phyloP scores from a whole-genome alignment of 2,113 vertebrate genomes.

The Nymphicus hollandicus region DNA sequence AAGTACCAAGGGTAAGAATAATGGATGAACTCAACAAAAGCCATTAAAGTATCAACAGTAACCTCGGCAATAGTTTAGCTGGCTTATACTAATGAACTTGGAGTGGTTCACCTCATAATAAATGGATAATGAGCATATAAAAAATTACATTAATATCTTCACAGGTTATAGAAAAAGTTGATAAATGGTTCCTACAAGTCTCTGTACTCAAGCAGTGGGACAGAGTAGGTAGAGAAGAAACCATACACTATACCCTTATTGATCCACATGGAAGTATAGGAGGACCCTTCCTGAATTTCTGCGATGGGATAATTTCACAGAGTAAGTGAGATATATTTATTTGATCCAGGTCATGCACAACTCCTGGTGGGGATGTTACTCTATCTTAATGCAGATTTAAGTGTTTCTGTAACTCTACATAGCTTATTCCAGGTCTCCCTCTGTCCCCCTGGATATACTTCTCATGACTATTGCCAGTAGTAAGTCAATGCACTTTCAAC shows the following conservation, averaged over 20 bases:
- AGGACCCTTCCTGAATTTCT: not conserved
- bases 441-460: not conserved
- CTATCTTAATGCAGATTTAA: not conserved
- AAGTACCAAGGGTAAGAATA: not conserved
- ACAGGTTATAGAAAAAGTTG: slow-evolving; percentile 1
- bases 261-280: not conserved
- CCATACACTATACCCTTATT: not conserved
- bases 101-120: slow-evolving; percentile 14
- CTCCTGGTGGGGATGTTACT: not conserved
- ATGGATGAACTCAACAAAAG: slow-evolving; percentile 35
- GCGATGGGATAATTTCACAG: not conserved
- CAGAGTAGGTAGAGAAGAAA: not conserved
- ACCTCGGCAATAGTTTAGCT: not conserved
- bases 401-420: not conserved
- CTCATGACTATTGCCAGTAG: not conserved
- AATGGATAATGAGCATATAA: slow-evolving; percentile 28
- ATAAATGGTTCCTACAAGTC: slow-evolving; percentile 33
- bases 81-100: not conserved
- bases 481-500: not conserved
- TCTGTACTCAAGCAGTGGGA: not conserved
- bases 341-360: not conserved
- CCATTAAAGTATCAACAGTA: slow-evolving; percentile 36
- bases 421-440: not conserved
- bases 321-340: not conserved
- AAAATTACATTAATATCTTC: slow-evolving; percentile 16